Evolutionary conservation across 1,140 invertebrate genomes (phyloP), one percentile per base, ranked within the genome.

Genomic region (Meloidogyne floridensis): DNA sequence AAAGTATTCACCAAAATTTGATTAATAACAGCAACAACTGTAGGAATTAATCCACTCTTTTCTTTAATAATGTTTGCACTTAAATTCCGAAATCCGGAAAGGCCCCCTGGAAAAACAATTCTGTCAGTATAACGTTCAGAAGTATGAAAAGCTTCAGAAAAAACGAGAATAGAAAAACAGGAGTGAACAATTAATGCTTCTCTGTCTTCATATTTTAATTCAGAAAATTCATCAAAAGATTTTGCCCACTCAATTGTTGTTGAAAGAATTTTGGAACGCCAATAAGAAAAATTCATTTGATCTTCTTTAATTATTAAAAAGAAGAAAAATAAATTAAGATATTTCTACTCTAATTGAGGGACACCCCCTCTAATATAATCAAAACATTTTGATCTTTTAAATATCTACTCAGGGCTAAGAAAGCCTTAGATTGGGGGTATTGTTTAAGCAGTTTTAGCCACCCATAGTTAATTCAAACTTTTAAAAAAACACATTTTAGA

Each of bases 1-100:
- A 32, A 32, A 32, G 32, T 32, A 32, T 15, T 84, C 0, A 89
- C 87, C n/a, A 89, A 73, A 73, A 89, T 90, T 73, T 89, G 83
- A 75, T 89, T 89, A 15, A 89, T 89, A 8, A 89, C 88, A 9
- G 89, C 88, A 13, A 89, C 88, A 10, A 89, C 89, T 4, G 89
- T 89, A 5, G 88, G 88, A 32, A 90, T 89, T 32, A 89, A 70
- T 1, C 88, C 88, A 74, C 72, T 81, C 7, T 85, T 56, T 72
- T 88, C 87, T 78, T 89, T 90, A 10, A 88, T 71, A 43, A 87
- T 87, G 53, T 88, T 90, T 20, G 87, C 82, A n/a, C 80, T 83
- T 10, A 90, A 73, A 81, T 88, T 88, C 8, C 87, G 82, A 80
- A 87, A 88, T 11, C 88, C 88, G 11, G 77, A 85, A 42, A 85